phyloP scores from a whole-genome alignment of 2,113 vertebrate genomes.

The Anolis carolinensis region DNA sequence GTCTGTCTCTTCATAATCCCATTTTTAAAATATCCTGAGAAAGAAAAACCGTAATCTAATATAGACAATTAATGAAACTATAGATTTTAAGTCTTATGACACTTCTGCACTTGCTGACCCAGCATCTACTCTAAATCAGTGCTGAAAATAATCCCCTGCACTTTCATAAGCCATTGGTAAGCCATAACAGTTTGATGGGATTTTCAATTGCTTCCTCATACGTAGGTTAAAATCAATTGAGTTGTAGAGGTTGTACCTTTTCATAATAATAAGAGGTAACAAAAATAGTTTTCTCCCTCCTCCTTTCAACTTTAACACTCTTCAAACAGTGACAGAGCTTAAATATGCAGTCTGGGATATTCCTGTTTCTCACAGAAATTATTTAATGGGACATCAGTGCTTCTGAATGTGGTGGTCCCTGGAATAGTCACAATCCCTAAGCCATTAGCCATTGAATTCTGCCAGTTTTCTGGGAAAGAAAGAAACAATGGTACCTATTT shows the following conservation, averaged over 20 bases:
- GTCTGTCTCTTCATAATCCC: conserved; percentile 51
- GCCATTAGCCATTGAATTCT: too few species aligned
- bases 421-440: too few species aligned
- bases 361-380: too few species aligned
- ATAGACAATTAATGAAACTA: conserved; percentile 59
- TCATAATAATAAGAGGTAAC: background rate
- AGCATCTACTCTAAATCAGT: conserved; percentile 35
- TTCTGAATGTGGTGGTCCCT: too few species aligned
- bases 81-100: conserved; percentile 46
- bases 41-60: conserved; percentile 57
- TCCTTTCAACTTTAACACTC: too few species aligned
- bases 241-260: background rate
- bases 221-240: background rate
- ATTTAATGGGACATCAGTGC: too few species aligned
- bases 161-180: background rate
- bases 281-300: too few species aligned
- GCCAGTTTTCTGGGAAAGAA: too few species aligned
- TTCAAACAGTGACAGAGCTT: too few species aligned
- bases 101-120: conserved; percentile 22
- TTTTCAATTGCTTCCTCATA: background rate
- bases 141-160: background rate
- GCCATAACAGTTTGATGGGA: background rate
- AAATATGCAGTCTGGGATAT: too few species aligned
- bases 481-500: too few species aligned
- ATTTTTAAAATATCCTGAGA: conserved; percentile 61